Base-by-base conservation (phyloP, 2,888 invertebrate species). In the Cosmorhoe ocellata region DNA sequence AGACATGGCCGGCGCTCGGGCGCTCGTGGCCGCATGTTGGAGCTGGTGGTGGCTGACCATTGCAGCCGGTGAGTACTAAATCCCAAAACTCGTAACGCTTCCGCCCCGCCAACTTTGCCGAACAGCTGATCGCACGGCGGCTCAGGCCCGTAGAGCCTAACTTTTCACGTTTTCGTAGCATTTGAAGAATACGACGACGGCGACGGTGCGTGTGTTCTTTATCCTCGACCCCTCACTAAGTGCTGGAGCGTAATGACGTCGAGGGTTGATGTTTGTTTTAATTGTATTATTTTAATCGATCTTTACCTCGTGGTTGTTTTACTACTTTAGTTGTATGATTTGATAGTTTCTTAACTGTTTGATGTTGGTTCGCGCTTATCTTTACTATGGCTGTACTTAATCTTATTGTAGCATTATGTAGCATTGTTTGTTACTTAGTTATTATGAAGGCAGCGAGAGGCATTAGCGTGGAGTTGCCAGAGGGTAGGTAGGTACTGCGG, bases 1-100 rank as follows among this genome's bases (percentile, higher is more conserved):
- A 56, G 76, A 87, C 44, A 90, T 90, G 91, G 86, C 90, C 90
- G 89, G 88, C 90, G 87, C 87, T 87, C 89, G 89, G 90, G 84
- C 90, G 89, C 90, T 90, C 84, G 84, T 85, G 77, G 83, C 85
- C 89, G 88, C 81, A 83, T 86, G 84, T 83, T 87, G 81, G 79
- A 84, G 82, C 84, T 87, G 87, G 85, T 90, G 89, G 89, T 90
- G 89, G 90, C 87, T 90, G 80, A 81, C 82, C 70, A 75, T 80
- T 75, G 83, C 89, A 84, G 85, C 88, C 89, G 90, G 90, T 91
- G 71, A 90, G 90, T 90, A 82, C 79, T 11, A 42, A 37, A 43
- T 49, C 42, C 34, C 41, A 51, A 37, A 52, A 32, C 50, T 48
- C 30, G 43, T 38, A 22, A 36, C 30, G 33, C 36, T 12, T 39